Evolutionary conservation across 2,113 vertebrate species (phyloP), one percentile per base, ranked within the genome.

Genomic region (Alectura lathami): DNA sequence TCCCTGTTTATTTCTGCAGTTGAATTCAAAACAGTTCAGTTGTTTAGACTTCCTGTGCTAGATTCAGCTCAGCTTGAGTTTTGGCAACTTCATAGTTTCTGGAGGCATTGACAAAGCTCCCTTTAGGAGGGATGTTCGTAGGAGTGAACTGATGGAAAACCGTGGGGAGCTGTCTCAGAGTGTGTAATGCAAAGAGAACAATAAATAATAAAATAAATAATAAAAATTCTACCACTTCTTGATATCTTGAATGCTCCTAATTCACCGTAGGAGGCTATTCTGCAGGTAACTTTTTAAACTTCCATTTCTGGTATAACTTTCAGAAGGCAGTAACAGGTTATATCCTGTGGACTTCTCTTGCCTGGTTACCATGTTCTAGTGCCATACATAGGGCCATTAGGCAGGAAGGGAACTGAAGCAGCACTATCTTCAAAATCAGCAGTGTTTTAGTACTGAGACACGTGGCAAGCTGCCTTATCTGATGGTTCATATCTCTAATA

Each of bases 401-500:
- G n/a, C 26, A 88, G 60, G 27, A 83, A 69, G 56, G 56, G 88
- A 94, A 84, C 15, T 91, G 86, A 92, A 92, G 83, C 80, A 92
- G 86, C 51, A 85, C 88, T 92, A 77, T 96, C 93, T 92, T 75
- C 14, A 45, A 38, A 54, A 96, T 96, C 93, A 72, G 79, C 66
- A 22, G 54, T 83, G 53, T 70, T 96, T 94, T 93, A 96, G 63
- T 92, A 78, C 82, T 56, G 5, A 93, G 86, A 40, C 96, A 95
- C 86, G 84, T 96, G 95, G 92, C 96, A 75, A 56, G 34, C 89
- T 83, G 45, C 64, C 87, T 93, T 95, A 97, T 94, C 95, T 91
- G 72, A 85, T 87, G 76, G 51, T 51, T 94, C 51, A 3, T 94
- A 93, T 91, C 42, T 87, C 72, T 97, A 83, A 95, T 94, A 94